phyloP scores from a whole-genome alignment of 2,797 vertebrate species.

The Halcyon leucocephala region DNA sequence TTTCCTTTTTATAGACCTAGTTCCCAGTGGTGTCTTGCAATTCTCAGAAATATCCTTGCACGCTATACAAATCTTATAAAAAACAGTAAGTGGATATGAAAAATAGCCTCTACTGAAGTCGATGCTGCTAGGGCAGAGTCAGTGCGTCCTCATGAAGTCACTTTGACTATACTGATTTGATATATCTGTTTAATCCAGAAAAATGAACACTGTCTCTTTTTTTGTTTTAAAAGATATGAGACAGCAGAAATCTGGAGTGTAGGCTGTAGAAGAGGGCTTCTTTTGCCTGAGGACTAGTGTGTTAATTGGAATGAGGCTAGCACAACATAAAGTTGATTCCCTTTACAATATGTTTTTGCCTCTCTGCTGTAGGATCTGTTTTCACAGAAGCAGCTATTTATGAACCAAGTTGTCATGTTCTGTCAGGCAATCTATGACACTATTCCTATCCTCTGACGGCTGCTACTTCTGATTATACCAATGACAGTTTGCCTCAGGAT shows the following conservation, averaged over 20 bases:
- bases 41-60: not conserved
- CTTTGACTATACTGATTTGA: not conserved
- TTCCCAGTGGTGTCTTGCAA: not conserved
- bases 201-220: not conserved
- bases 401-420: slow-evolving; percentile 50
- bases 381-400: slow-evolving; percentile 53
- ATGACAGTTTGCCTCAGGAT: slow-evolving; percentile 35
- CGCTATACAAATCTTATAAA: not conserved
- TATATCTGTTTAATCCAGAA: not conserved
- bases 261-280: not conserved
- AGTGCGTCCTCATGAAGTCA: not conserved
- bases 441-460: slow-evolving; percentile 6
- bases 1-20: slow-evolving; percentile 7
- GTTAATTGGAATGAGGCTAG: slow-evolving; percentile 54
- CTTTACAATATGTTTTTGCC: slow-evolving; percentile 40
- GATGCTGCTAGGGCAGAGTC: not conserved
- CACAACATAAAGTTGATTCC: slow-evolving; percentile 44
- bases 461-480: slow-evolving; percentile 27
- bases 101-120: not conserved
- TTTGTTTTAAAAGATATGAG: not conserved
- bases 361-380: slow-evolving; percentile 45
- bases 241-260: not conserved
- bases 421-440: slow-evolving; percentile 41
- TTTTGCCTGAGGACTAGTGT: slow-evolving; percentile 2
- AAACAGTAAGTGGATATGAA: not conserved